Evolutionary conservation across 1,140 invertebrate species (phyloP).

Genomic region (Gyrodactylus bullatarudis): DNA sequence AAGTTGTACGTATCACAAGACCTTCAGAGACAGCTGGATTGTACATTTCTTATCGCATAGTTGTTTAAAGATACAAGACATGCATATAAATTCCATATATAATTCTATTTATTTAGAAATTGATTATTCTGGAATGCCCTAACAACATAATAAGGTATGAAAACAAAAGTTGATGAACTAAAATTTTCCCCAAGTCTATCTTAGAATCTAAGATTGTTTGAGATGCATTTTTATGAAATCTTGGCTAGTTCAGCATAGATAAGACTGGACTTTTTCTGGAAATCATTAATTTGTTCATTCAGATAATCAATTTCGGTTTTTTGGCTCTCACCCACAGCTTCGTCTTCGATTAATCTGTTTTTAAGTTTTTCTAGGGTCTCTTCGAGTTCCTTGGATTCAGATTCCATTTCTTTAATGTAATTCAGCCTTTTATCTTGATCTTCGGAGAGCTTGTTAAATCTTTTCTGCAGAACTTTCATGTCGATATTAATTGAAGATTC

Average conservation of each 20-base stretch:
- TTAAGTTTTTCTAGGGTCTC: not conserved
- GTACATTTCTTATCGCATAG: conserved; percentile 84
- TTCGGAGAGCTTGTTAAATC: not conserved
- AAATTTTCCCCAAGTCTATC: no score
- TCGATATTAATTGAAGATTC: not conserved
- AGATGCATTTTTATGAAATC: no score
- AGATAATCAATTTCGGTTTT: not conserved
- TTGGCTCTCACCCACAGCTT: not conserved
- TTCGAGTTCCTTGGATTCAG: not conserved
- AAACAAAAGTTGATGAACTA: no score
- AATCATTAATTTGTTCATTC: not conserved
- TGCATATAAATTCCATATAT: no score
- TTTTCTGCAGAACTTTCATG: not conserved
- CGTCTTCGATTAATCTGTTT: not conserved
- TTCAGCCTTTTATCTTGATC: not conserved
- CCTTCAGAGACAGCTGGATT: conserved; percentile 84
- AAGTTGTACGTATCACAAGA: conserved; percentile 85
- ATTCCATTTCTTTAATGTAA: not conserved
- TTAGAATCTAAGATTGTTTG: no score
- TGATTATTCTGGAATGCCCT: no score
- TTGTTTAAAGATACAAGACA: no score
- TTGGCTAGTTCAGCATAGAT: not conserved
- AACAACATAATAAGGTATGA: no score
- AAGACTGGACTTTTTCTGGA: not conserved
- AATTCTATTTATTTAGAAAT: no score